These are phyloP conservation scores for Fragum sueziense DNA, from an alignment of 2,888 invertebrate species.

Conservation along the genomic window DNA sequence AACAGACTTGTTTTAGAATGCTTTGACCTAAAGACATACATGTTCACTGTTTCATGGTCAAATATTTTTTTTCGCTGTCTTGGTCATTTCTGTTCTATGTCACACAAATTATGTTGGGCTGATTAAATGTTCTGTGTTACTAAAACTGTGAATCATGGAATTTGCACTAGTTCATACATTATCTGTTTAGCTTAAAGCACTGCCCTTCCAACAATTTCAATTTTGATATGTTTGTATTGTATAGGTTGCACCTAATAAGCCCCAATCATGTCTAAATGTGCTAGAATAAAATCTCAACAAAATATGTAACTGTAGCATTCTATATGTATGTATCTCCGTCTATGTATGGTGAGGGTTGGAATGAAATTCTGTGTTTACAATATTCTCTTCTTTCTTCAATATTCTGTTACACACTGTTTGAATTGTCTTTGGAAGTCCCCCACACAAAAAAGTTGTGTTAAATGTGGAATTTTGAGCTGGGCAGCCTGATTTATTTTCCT, in stretches of 20 bases:
- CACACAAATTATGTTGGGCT: not conserved
- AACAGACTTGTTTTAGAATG: too few species aligned
- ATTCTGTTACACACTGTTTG: not conserved
- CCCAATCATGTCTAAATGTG: too few species aligned
- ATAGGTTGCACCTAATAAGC: too few species aligned
- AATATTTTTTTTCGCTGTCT: not conserved
- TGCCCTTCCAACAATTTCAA: too few species aligned
- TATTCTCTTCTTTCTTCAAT: too few species aligned
- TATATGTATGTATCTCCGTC: not conserved
- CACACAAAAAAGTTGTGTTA: not conserved
- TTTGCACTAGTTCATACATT: too few species aligned
- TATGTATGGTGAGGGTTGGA: not conserved
- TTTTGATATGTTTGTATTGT: too few species aligned
- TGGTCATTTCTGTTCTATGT: not conserved
- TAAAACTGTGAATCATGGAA: too few species aligned
- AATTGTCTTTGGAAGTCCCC: not conserved
- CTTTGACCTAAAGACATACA: too few species aligned
- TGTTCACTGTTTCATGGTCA: not conserved
- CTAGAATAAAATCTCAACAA: too few species aligned
- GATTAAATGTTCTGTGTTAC: not conserved
- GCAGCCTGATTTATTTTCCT: constrained; percentile 3
- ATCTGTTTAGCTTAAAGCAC: too few species aligned
- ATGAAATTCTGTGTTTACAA: not conserved
- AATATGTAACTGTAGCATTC: too few species aligned
- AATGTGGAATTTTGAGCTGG: not conserved